These are phyloP conservation scores for Rhimphoctona megacephalus DNA, from an alignment of 2,888 invertebrate species.

Conservation along the genomic window DNA sequence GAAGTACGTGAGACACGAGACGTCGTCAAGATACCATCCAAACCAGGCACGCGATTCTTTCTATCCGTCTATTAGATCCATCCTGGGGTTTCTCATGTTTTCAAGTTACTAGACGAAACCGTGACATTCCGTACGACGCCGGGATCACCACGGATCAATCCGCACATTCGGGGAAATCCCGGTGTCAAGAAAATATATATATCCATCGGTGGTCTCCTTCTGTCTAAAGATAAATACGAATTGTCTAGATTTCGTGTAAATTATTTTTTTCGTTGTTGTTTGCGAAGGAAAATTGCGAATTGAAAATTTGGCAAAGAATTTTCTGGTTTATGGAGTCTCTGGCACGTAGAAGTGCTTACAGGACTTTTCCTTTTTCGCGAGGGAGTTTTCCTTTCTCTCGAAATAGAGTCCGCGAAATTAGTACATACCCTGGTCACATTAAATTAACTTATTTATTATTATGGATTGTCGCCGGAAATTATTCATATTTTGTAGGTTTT, in stretches of 20 bases:
- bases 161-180: constrained; percentile 53
- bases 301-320: not conserved
- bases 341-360: not conserved
- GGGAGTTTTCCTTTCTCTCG: not conserved
- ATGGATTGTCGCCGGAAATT: too few species aligned
- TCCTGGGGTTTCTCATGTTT: constrained; percentile 21
- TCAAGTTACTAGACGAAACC: constrained; percentile 45
- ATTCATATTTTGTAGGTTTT: too few species aligned
- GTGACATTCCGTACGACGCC: constrained; percentile 53
- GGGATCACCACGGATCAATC: constrained; percentile 66
- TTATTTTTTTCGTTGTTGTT: not conserved
- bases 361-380: not conserved
- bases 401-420: not conserved
- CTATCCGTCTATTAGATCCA: constrained; percentile 19
- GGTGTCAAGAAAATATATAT: constrained; percentile 22
- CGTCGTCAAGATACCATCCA: constrained; percentile 46
- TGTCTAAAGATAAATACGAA: constrained; percentile 6
- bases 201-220: not conserved
- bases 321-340: not conserved
- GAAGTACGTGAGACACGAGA: constrained; percentile 60
- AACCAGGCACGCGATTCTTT: constrained; percentile 49
- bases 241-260: constrained; percentile 1
- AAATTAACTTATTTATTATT: not conserved
- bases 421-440: too few species aligned
- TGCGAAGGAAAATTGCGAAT: not conserved